Conservation (phyloP, 1,140 invertebrate genomes). For the Eciton burchellii region DNA sequence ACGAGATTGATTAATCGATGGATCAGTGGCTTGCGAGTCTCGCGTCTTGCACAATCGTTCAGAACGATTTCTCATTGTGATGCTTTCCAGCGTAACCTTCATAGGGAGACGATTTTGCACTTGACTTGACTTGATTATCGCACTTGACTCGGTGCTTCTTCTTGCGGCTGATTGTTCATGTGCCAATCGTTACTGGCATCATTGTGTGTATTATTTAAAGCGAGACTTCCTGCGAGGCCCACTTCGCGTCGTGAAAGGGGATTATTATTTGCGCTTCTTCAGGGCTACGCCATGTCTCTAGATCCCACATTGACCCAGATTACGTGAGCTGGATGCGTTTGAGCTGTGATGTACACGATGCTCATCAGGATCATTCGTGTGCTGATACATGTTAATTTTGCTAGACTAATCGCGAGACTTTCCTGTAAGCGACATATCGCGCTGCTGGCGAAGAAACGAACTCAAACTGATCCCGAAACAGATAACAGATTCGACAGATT, state of each 20-base stretch:
- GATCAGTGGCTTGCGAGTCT: not conserved
- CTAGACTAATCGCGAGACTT: conserved; percentile 19
- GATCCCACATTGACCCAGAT: conserved; percentile 47
- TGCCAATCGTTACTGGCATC: too few species aligned
- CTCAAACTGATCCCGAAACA: too few species aligned
- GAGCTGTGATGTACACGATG: not conserved
- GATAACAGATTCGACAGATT: too few species aligned
- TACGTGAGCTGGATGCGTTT: conserved; percentile 33
- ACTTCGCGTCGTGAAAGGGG: conserved; percentile 53
- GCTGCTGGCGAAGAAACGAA: too few species aligned
- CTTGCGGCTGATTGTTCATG: conserved; percentile 36
- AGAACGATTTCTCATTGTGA: not conserved
- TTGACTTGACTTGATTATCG: not conserved
- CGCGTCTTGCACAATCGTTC: not conserved
- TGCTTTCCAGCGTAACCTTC: not conserved
- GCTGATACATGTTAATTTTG: conserved; percentile 8
- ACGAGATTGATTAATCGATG: not conserved
- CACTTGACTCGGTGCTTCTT: conserved; percentile 13
- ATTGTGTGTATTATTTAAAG: conserved; percentile 51
- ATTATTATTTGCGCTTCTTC: conserved; percentile 58
- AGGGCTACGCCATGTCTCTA: conserved; percentile 18
- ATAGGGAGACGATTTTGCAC: not conserved
- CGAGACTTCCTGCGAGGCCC: conserved; percentile 41
- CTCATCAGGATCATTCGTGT: conserved; percentile 2
- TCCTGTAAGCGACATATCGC: not conserved